Base-by-base conservation (phyloP, 2,888 invertebrate genomes). In the Eristalinus sepulchralis region DNA sequence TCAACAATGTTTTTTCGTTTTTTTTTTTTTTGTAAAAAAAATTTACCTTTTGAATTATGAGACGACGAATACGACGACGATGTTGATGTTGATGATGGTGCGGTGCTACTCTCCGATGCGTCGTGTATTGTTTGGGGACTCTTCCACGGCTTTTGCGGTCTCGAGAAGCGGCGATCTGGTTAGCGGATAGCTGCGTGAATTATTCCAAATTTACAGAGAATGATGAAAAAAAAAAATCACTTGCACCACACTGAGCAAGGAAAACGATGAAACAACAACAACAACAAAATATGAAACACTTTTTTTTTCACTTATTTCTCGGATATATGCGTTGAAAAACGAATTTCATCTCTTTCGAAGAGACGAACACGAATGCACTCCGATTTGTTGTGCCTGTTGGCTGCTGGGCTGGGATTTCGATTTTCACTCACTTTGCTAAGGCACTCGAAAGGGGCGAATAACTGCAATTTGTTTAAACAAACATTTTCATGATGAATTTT, bases 21-120 rank as follows among this genome's bases (percentile, higher is more conserved):
- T 68, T 81, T 73, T 77, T 73, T n/a, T 64, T 20, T 68, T 8
- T n/a, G 27, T 27, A 27, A 27, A 17, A 39, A 47, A 75, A 82
- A 85, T 73, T 85, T 85, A 85, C 85, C 85, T 85, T 84, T 85
- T 72, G 73, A 85, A 82, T 85, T 85, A 85, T 85, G 85, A 81
- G 85, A 47, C 31, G 71, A 39, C 10, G 71, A 64, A 2, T 68
- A 64, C n/a, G 80, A 39, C n/a, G 76, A 27, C 27, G 77, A 17
- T 77, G 53, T 31, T 39, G 73, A 39, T 53, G 73, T 13, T 71
- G 71, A 31, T 60, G 64, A 17, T 72, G 68, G 63, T 64, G 55
- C 34, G 53, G 36, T 57, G 57, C 24, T 57, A 24, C 17, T 47
- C 68, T 79, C 10, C 55, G 39, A 70, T 67, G 66, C 71, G 80